These are phyloP conservation scores for Drosophila rhopaloa DNA, from an alignment of 1,140 invertebrate species.

Conservation along the genomic window DNA sequence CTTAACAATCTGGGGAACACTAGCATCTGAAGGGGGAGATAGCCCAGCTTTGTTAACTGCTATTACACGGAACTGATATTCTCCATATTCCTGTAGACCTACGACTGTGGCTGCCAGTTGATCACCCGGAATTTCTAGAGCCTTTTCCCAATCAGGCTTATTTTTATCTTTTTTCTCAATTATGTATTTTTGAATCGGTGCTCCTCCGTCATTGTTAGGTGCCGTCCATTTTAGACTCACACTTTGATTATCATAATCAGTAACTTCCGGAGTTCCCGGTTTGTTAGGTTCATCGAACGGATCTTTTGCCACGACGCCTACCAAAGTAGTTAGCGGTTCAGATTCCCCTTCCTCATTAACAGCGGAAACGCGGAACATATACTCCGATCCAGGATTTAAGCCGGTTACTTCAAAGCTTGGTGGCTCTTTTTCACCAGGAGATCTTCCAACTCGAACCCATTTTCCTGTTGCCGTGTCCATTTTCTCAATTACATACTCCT, in stretches of 20 bases:
- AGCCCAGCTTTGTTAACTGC: slow-evolving; percentile 98
- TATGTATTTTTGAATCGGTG: slow-evolving; percentile 98
- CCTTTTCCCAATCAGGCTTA: slow-evolving; percentile 95
- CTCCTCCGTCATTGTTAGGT: slow-evolving; percentile 96
- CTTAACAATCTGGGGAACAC: slow-evolving; percentile 95
- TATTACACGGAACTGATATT: slow-evolving; percentile 97
- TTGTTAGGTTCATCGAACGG: slow-evolving; percentile 96
- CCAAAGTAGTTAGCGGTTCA: slow-evolving; percentile 94
- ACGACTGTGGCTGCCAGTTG: slow-evolving; percentile 91
- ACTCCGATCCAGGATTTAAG: slow-evolving; percentile 95
- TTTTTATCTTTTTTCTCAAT: slow-evolving; percentile 99
- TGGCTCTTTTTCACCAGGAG: slow-evolving; percentile 88
- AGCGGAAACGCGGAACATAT: slow-evolving; percentile 98
- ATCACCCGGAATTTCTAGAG: slow-evolving; percentile 93
- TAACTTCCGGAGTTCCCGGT: slow-evolving; percentile 95
- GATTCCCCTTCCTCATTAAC: slow-evolving; percentile 98
- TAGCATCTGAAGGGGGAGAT: slow-evolving; percentile 96
- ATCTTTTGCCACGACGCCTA: slow-evolving; percentile 96
- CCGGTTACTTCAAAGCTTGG: slow-evolving; percentile 94
- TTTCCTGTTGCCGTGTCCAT: slow-evolving; percentile 95
- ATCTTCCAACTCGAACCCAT: slow-evolving; percentile 93
- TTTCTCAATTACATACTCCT: slow-evolving; percentile 97
- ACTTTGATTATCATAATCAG: slow-evolving; percentile 96
- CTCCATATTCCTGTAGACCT: slow-evolving; percentile 94
- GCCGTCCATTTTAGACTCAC: slow-evolving; percentile 97